Conservation (phyloP, 2,888 invertebrate genomes). For the Laspeyria flexula region DNA sequence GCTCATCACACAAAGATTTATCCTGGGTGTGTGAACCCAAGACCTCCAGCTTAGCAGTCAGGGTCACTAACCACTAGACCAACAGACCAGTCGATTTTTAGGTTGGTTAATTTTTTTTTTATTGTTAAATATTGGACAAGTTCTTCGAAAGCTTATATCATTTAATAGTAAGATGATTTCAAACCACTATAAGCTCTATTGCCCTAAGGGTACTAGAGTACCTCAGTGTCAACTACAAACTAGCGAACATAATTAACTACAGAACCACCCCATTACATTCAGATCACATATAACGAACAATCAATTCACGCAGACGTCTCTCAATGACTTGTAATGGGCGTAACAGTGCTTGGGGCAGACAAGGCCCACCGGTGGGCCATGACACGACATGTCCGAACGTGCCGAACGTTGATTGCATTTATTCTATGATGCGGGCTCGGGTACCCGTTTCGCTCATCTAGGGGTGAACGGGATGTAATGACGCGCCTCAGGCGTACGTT, state of each 20-base stretch:
- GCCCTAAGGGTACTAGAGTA: not conserved
- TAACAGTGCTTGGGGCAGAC: constrained; percentile 39
- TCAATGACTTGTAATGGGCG: constrained; percentile 55
- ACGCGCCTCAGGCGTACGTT: constrained; percentile 28
- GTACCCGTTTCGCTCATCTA: constrained; percentile 19
- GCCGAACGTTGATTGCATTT: constrained; percentile 61
- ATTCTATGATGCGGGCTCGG: constrained; percentile 50
- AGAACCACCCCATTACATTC: constrained; percentile 19
- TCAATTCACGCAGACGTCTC: constrained; percentile 54
- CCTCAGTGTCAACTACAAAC: not conserved
- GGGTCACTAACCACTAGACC: no score
- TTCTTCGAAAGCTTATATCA: no score
- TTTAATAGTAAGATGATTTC: no score
- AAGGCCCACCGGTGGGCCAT: constrained; percentile 45
- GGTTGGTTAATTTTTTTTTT: no score
- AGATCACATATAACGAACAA: constrained; percentile 50
- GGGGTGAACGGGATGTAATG: constrained; percentile 35
- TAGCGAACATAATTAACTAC: not conserved
- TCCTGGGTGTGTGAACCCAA: no score
- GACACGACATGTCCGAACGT: constrained; percentile 54
- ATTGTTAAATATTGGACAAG: no score
- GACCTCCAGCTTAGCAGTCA: no score
- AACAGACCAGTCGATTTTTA: no score
- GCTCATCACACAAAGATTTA: no score
- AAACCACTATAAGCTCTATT: no score